These are phyloP conservation scores for Mycteria americana DNA, from an alignment of 2,797 vertebrate species.

Conservation along the genomic window DNA sequence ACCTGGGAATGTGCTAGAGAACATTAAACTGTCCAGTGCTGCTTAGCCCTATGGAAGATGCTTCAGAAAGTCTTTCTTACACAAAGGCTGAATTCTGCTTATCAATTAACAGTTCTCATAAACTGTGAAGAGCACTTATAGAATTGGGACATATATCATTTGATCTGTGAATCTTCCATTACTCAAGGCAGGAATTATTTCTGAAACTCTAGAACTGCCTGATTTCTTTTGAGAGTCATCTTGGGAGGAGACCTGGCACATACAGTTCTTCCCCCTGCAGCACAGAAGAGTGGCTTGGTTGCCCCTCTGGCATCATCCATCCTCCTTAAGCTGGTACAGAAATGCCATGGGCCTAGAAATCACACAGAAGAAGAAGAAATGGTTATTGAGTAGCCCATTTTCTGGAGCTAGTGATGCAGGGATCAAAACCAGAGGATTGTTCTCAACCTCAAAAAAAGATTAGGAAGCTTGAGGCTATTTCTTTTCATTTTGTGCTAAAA, in stretches of 20 bases:
- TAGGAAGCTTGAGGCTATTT: background rate
- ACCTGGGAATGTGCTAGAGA: background rate
- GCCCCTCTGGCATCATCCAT: background rate
- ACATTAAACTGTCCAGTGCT: background rate
- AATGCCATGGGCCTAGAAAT: background rate
- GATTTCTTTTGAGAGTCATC: background rate
- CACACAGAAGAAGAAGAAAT: background rate
- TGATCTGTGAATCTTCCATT: background rate
- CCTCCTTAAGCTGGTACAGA: background rate
- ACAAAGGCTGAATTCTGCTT: background rate
- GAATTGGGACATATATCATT: background rate
- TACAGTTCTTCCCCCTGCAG: background rate
- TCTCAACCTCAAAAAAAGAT: background rate
- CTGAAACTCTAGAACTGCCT: background rate
- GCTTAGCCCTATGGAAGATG: background rate
- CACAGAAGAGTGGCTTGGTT: background rate
- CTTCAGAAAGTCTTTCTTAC: background rate
- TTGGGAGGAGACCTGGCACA: background rate
- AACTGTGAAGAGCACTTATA: background rate
- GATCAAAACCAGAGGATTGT: background rate
- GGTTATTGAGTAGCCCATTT: background rate
- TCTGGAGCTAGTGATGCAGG: background rate
- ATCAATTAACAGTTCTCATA: background rate
- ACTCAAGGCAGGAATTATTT: background rate
- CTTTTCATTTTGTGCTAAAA: background rate